A percentile compares a stretch with the other conserved stretches of the same genome.
Conservation (phyloP, 2,113 vertebrate genomes). For the Nothobranchius kuhntae region DNA sequence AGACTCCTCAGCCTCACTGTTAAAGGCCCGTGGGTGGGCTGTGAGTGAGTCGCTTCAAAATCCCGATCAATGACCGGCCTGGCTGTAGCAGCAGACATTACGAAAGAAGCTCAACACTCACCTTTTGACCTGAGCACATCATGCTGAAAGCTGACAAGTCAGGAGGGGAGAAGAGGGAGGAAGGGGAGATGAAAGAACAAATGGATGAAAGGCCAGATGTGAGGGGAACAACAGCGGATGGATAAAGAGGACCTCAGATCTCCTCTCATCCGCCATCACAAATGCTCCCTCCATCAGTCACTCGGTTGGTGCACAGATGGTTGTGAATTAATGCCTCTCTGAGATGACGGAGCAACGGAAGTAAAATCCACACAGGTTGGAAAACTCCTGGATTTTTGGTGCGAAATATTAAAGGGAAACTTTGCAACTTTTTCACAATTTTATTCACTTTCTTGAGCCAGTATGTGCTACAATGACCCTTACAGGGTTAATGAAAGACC, state of each 20-base stretch:
- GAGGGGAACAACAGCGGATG: slow-evolving; percentile 60
- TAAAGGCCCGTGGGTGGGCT: slow-evolving; percentile 25
- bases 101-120: slow-evolving; percentile 20
- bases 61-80: slow-evolving; percentile 27
- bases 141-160: slow-evolving; percentile 30
- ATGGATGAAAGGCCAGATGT: slow-evolving; percentile 34
- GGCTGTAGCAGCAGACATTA: not conserved
- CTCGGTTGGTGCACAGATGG: slow-evolving; percentile 25
- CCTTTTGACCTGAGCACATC: slow-evolving; percentile 44
- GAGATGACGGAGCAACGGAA: slow-evolving; percentile 26
- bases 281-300: slow-evolving; percentile 61
- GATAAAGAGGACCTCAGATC: slow-evolving; percentile 56
- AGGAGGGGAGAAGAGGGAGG: slow-evolving; percentile 3
- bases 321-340: slow-evolving; percentile 32
- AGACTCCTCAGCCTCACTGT: slow-evolving; percentile 38
- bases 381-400: not conserved
- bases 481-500: too few relatives aligned
- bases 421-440: too few relatives aligned
- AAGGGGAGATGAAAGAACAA: slow-evolving; percentile 19
- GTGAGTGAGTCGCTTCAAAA: slow-evolving; percentile 17
- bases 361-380: not conserved
- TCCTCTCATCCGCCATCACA: slow-evolving; percentile 45
- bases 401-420: too few relatives aligned
- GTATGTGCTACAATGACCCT: too few relatives aligned
- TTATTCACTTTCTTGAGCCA: too few relatives aligned